These are phyloP conservation scores for Bugula neritina DNA, from an alignment of 2,888 invertebrate species.

Conservation along the genomic window DNA sequence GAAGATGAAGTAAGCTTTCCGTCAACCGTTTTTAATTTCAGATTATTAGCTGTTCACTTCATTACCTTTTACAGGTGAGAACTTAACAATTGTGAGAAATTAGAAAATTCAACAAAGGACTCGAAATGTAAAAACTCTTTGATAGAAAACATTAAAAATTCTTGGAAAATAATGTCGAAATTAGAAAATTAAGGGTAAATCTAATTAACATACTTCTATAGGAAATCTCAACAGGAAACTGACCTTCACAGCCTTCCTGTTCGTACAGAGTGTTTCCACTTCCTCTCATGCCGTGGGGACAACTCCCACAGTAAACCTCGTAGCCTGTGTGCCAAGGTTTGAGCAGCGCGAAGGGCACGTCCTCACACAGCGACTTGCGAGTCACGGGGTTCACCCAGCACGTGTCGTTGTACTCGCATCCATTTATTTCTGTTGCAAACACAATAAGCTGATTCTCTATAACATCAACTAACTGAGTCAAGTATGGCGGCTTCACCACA, in stretches of 20 bases:
- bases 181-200: too few relatives aligned
- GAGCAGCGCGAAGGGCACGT: background rate
- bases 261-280: background rate
- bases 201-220: too few relatives aligned
- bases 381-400: slow-evolving; percentile 17
- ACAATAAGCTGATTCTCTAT: too few relatives aligned
- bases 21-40: background rate
- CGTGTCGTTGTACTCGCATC: background rate
- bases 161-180: too few relatives aligned
- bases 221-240: too few relatives aligned
- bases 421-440: background rate
- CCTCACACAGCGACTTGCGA: background rate
- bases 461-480: too few relatives aligned
- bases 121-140: too few relatives aligned
- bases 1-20: background rate
- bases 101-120: too few relatives aligned
- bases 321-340: background rate
- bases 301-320: background rate
- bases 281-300: slow-evolving; percentile 9
- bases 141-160: too few relatives aligned
- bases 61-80: background rate
- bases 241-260: background rate
- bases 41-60: background rate
- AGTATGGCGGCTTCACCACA: too few relatives aligned
- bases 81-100: too few relatives aligned